phyloP scores from a whole-genome alignment of 2,888 invertebrate genomes.

The Dolichomitus sp. region DNA sequence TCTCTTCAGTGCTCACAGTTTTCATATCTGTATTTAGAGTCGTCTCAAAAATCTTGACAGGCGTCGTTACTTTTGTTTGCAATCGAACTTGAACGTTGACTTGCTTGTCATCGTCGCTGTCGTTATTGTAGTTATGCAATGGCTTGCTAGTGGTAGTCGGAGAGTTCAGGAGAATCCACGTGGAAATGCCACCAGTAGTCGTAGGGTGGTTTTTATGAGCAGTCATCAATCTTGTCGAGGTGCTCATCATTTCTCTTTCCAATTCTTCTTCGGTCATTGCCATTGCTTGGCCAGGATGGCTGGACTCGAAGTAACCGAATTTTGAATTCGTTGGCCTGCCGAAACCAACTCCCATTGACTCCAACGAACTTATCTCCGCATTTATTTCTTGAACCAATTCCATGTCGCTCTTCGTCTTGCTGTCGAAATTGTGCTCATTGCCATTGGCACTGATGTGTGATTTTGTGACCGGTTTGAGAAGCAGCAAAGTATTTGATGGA shows the following conservation, averaged over 20 bases:
- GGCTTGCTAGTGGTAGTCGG: slow-evolving; percentile 82
- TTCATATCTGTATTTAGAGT: slow-evolving; percentile 57
- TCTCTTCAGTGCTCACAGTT: slow-evolving; percentile 61
- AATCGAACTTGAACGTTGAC: slow-evolving; percentile 42
- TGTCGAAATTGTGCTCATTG: slow-evolving; percentile 22
- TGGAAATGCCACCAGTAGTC: slow-evolving; percentile 90
- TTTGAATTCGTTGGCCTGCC: slow-evolving; percentile 83
- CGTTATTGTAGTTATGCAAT: neutral
- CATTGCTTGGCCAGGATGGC: slow-evolving; percentile 90
- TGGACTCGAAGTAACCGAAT: slow-evolving; percentile 81
- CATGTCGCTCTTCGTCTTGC: slow-evolving; percentile 58
- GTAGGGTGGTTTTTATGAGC: slow-evolving; percentile 86
- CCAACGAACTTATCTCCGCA: slow-evolving; percentile 68
- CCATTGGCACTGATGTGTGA: slow-evolving; percentile 45
- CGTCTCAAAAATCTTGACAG: slow-evolving; percentile 43
- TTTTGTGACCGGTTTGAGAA: slow-evolving; percentile 65
- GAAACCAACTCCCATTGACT: slow-evolving; percentile 71
- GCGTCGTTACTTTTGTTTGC: slow-evolving; percentile 38
- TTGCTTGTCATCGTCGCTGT: slow-evolving; percentile 19
- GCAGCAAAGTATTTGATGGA: slow-evolving; percentile 55
- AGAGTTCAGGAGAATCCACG: slow-evolving; percentile 92
- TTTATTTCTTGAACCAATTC: slow-evolving; percentile 65
- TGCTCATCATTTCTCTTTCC: slow-evolving; percentile 86
- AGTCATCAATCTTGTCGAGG: slow-evolving; percentile 73
- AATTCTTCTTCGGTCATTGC: slow-evolving; percentile 90